These are phyloP conservation scores for Leucozona laternaria DNA, from an alignment of 2,888 invertebrate genomes.

Conservation along the genomic window DNA sequence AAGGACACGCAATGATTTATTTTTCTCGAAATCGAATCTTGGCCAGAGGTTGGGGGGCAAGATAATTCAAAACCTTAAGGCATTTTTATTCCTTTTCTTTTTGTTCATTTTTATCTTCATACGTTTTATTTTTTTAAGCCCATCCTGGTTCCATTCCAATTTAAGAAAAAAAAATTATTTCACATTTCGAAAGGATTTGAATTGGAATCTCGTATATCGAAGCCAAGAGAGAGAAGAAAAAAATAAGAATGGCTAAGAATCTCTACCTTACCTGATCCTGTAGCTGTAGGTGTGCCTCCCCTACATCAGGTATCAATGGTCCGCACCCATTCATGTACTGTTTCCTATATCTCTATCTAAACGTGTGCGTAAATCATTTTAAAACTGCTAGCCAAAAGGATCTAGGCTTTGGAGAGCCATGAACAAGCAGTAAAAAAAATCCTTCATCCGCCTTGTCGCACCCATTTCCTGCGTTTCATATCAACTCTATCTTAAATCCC, in stretches of 20 bases:
- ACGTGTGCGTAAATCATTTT: slow-evolving; percentile 56
- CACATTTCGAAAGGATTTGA: slow-evolving; percentile 30
- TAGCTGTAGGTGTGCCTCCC: background rate
- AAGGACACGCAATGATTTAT: slow-evolving; percentile 32
- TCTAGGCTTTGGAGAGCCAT: slow-evolving; percentile 34
- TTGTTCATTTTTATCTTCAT: background rate
- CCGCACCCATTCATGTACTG: slow-evolving; percentile 1
- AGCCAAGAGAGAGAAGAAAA: background rate
- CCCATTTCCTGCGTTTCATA: slow-evolving; percentile 47
- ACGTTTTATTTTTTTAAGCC: slow-evolving; percentile 29
- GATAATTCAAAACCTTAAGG: slow-evolving; percentile 25
- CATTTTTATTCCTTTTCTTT: slow-evolving; percentile 9
- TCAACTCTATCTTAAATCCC: slow-evolving; percentile 22
- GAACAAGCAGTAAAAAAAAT: slow-evolving; percentile 8
- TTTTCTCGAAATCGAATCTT: slow-evolving; percentile 11
- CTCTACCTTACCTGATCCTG: slow-evolving; percentile 11
- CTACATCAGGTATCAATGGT: slow-evolving; percentile 44
- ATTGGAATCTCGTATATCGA: slow-evolving; percentile 25
- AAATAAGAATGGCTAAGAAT: background rate
- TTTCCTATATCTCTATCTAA: slow-evolving; percentile 1
- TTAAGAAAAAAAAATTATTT: too few species aligned
- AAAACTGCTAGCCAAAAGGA: slow-evolving; percentile 45
- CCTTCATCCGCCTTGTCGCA: slow-evolving; percentile 34
- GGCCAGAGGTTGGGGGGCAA: background rate
- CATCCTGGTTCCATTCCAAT: slow-evolving; percentile 45